phyloP scores from a whole-genome alignment of 2,888 invertebrate genomes.

The Dasypogon diadema region DNA sequence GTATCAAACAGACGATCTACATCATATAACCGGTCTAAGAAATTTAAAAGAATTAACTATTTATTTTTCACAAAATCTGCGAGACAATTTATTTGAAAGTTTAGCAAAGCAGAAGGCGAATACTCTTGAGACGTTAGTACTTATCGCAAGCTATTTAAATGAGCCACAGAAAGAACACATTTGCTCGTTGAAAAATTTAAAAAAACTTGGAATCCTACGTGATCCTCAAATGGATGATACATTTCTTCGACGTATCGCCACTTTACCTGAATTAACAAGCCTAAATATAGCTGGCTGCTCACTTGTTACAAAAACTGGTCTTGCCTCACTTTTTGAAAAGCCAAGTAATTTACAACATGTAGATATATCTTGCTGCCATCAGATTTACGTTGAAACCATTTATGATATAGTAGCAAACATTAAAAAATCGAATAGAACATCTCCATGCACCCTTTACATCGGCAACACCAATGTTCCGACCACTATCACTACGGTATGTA shows the following conservation, averaged over 20 bases:
- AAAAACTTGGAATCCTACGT: conserved; percentile 18
- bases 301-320: not conserved
- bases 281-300: conserved; percentile 23
- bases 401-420: conserved; percentile 22
- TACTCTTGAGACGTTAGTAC: conserved; percentile 28
- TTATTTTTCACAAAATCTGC: not conserved
- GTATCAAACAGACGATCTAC: conserved; percentile 38
- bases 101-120: conserved; percentile 16
- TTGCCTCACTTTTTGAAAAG: conserved; percentile 10
- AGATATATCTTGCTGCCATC: conserved; percentile 33
- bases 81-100: conserved; percentile 26
- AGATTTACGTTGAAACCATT: conserved; percentile 9
- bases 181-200: conserved; percentile 11
- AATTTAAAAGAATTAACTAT: conserved; percentile 47
- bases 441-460: not conserved
- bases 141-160: conserved; percentile 18
- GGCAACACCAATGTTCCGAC: conserved; percentile 17
- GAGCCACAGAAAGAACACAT: not conserved
- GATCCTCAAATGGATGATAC: conserved; percentile 21
- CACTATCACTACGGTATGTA: conserved; percentile 15
- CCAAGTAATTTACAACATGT: conserved; percentile 22
- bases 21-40: conserved; percentile 17
- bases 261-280: conserved; percentile 33
- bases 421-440: conserved; percentile 6
- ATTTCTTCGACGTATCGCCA: conserved; percentile 16